Evolutionary conservation across 1,140 invertebrate genomes (phyloP), one percentile per base, ranked within the genome.

Genomic region (Chymomyza costata): DNA sequence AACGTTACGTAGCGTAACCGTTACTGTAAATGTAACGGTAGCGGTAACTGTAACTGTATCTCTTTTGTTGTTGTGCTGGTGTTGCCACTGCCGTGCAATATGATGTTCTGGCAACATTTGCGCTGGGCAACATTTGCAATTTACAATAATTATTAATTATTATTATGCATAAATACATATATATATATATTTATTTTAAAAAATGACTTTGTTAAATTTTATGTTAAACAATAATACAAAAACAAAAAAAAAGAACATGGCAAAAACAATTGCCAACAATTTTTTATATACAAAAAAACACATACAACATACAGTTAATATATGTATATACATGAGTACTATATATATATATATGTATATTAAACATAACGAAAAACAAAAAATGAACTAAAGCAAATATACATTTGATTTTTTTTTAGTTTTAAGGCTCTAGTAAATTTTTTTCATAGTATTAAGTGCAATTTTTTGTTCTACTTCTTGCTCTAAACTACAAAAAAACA

Each of bases 341-440:
- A 62, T 28, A 45, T 34, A 55, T 34, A 53, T 28, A 46, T 34
- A 32, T 34, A 50, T 34, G 38, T 30, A 65, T 63, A 58, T 47
- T 62, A 73, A 34, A 50, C 46, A 67, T 68, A 43, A 34, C 44
- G 53, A 14, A 44, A 35, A 39, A 32, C 34, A 18, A 43, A 21
- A 39, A 34, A 13, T 51, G 31, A 39, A 32, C 10, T 6, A 6
- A 78, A 80, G 60, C 66, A 78, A 78, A 78, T 78, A 78, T 78
- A 78, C 71, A 82, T 82, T 67, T 83, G 68, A 81, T 80, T 83
- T 81, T 70, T 45, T 70, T 70, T 81, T 81, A 76, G 58, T 78
- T 65, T 14, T 83, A 83, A 83, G 80, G 55, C 39, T 63, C 69
- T 83, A 83, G 80, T 74, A 82, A 83, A 83, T 83, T 83, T 83